A percentile compares a stretch with the other conserved stretches of the same genome.
Evolutionary conservation across 2,888 invertebrate species (phyloP).

Genomic region (Scaptomyza parva): DNA sequence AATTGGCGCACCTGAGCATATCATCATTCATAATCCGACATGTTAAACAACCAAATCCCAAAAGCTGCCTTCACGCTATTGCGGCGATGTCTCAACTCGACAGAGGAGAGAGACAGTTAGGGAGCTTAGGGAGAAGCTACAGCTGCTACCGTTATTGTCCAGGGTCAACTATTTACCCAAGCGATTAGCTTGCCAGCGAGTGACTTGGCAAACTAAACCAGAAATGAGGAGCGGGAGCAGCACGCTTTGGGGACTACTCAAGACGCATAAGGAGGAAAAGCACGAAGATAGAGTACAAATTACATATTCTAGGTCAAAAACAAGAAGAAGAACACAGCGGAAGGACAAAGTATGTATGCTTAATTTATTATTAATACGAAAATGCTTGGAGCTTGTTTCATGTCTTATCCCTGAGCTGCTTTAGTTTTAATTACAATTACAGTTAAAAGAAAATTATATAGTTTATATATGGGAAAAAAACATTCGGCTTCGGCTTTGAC

Average conservation of each 20-base stretch:
- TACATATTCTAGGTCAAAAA: conserved; percentile 73
- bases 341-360: conserved; percentile 41
- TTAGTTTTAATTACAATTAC: conserved; percentile 16
- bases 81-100: conserved; percentile 6
- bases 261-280: conserved; percentile 30
- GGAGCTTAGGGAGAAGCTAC: conserved; percentile 33
- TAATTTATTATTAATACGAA: conserved; percentile 65
- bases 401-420: conserved; percentile 21
- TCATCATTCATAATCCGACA: conserved; percentile 72
- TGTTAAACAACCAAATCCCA: conserved; percentile 67
- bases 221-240: conserved; percentile 40
- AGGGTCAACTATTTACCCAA: conserved; percentile 68
- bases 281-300: conserved; percentile 31
- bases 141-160: conserved; percentile 9
- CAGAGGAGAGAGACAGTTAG: background rate
- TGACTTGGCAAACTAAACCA: background rate
- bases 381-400: background rate
- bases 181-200: conserved; percentile 68
- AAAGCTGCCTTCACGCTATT: conserved; percentile 43
- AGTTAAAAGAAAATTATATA: too few relatives aligned
- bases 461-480: too few relatives aligned
- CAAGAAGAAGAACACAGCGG: conserved; percentile 33
- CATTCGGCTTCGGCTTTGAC: too few relatives aligned
- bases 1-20: conserved; percentile 49
- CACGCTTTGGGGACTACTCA: conserved; percentile 56